phyloP scores from a whole-genome alignment of 2,113 vertebrate species.

The Caretta caretta region DNA sequence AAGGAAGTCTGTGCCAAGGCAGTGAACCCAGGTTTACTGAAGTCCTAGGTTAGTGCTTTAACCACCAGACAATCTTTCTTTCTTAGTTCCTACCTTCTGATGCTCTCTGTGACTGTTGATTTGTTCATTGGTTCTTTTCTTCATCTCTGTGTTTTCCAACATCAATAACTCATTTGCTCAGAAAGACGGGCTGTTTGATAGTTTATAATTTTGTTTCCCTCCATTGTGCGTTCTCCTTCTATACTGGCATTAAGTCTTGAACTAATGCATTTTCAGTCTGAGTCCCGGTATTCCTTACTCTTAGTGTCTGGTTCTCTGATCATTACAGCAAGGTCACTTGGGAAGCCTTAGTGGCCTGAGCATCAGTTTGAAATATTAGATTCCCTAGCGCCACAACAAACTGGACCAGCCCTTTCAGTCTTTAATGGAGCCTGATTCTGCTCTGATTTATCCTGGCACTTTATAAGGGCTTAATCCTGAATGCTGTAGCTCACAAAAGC shows the following conservation, averaged over 20 bases:
- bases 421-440: background rate
- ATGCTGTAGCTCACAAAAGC: no score
- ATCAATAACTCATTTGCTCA: background rate
- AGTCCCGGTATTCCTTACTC: background rate
- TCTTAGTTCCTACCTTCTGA: background rate
- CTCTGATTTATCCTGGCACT: background rate
- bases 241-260: background rate
- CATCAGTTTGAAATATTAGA: conserved; percentile 29
- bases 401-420: background rate
- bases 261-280: background rate
- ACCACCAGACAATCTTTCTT: background rate
- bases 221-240: background rate
- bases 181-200: background rate
- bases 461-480: background rate
- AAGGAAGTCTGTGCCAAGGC: background rate
- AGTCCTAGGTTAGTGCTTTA: background rate
- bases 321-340: background rate
- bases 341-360: background rate
- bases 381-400: background rate
- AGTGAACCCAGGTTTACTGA: background rate
- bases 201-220: background rate
- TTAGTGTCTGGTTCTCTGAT: background rate
- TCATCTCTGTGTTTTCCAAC: background rate
- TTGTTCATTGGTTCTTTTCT: background rate
- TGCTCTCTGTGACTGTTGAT: background rate